phyloP scores from a whole-genome alignment of 64 coral and sea anemone species.

The Porites lutea region DNA sequence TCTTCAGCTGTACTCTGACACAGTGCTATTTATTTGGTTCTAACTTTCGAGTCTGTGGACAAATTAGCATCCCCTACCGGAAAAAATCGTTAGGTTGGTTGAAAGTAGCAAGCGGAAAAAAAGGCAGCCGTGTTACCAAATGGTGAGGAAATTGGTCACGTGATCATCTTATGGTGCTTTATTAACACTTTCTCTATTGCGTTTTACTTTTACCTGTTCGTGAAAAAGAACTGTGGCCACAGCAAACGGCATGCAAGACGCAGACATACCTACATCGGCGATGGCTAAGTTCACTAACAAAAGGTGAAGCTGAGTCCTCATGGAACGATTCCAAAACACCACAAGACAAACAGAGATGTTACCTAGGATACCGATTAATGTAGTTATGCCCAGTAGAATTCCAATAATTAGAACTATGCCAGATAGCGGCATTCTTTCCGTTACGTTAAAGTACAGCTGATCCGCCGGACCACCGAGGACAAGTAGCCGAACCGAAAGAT shows the following conservation, averaged over 20 bases:
- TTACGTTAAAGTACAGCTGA: background rate
- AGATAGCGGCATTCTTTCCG: slow-evolving; percentile 29
- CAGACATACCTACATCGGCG: slow-evolving; percentile 95
- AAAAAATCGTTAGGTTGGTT: too few relatives aligned
- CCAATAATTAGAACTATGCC: slow-evolving; percentile 73
- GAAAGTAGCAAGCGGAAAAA: too few relatives aligned
- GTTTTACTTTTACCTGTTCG: slow-evolving; percentile 56
- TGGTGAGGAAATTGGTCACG: too few relatives aligned
- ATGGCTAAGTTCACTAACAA: slow-evolving; percentile 88
- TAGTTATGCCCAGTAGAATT: slow-evolving; percentile 88
- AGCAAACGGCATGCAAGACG: slow-evolving; percentile 96
- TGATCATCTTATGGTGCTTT: too few relatives aligned
- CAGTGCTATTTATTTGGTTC: too few relatives aligned
- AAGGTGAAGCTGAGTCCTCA: slow-evolving; percentile 83
- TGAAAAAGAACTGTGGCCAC: slow-evolving; percentile 88
- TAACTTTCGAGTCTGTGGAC: too few relatives aligned
- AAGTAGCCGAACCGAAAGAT: too few relatives aligned
- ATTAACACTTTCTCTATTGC: too few relatives aligned
- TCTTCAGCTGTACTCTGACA: too few relatives aligned
- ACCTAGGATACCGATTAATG: slow-evolving; percentile 86
- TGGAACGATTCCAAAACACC: slow-evolving; percentile 89
- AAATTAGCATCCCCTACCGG: too few relatives aligned
- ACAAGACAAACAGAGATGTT: slow-evolving; percentile 90
- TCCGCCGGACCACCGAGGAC: too few relatives aligned
- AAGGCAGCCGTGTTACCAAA: too few relatives aligned